Evolutionary conservation across 2,888 invertebrate genomes (phyloP).

Genomic region (Agrochola lychnidis): DNA sequence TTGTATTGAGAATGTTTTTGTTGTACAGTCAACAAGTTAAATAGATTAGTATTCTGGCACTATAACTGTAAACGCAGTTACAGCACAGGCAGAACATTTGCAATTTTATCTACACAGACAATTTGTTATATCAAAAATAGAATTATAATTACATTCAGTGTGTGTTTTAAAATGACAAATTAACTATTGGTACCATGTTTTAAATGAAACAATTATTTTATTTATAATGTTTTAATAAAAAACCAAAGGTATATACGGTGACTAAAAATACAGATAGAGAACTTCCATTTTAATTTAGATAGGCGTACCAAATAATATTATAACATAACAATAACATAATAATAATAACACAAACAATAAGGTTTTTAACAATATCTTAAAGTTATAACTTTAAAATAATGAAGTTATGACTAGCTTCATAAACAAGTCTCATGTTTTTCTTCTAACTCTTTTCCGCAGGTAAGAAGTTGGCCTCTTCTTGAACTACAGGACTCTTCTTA

Average conservation of each 20-base stretch:
- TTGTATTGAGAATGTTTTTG: background rate
- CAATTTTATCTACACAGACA: no score
- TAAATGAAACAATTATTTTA: background rate
- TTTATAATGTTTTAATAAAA: background rate
- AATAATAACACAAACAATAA: no score
- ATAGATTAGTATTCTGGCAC: background rate
- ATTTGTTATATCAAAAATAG: background rate
- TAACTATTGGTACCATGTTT: background rate
- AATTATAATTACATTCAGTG: background rate
- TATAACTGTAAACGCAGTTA: background rate
- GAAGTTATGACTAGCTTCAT: slow-evolving; percentile 31
- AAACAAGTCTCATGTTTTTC: background rate
- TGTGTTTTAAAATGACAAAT: background rate
- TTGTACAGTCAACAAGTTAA: background rate
- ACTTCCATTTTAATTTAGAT: background rate
- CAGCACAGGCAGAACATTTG: background rate
- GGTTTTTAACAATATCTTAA: background rate
- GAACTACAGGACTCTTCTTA: slow-evolving; percentile 20
- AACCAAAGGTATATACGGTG: background rate
- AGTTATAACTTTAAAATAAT: background rate
- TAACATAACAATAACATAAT: background rate
- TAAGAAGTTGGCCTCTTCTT: slow-evolving; percentile 38
- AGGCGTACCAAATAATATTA: background rate
- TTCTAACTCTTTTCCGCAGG: slow-evolving; percentile 27
- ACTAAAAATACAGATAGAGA: background rate